These are phyloP conservation scores for Hippocampus mohnikei DNA, from an alignment of 2,113 vertebrate species.

Conservation along the genomic window DNA sequence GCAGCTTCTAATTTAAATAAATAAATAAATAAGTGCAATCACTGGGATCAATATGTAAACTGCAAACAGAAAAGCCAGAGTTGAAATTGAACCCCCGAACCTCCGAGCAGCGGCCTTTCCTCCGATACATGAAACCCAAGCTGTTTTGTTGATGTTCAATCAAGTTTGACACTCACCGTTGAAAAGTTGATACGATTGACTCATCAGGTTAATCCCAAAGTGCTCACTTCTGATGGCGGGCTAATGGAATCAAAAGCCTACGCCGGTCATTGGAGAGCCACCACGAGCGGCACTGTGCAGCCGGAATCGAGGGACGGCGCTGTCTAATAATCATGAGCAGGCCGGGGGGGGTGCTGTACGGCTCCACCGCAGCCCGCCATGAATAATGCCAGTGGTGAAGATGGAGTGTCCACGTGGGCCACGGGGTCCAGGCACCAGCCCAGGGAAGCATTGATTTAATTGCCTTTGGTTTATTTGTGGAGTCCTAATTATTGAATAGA, in stretches of 20 bases:
- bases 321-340: constrained; percentile 66
- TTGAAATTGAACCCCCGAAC: background rate
- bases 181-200: background rate
- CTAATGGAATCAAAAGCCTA: constrained; percentile 67
- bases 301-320: constrained; percentile 53
- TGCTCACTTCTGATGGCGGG: constrained; percentile 52
- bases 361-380: constrained; percentile 65
- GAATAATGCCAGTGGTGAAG: constrained; percentile 81
- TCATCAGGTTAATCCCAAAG: constrained; percentile 8
- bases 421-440: constrained; percentile 79
- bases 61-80: background rate
- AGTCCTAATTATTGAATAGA: constrained; percentile 99
- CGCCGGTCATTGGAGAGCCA: constrained; percentile 63
- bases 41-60: too few relatives aligned
- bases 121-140: background rate
- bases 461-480: constrained; percentile 98
- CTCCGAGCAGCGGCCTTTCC: background rate
- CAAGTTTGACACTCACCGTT: background rate
- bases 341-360: constrained; percentile 59
- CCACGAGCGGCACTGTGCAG: constrained; percentile 51
- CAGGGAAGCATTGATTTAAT: constrained; percentile 95
- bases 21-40: too few relatives aligned
- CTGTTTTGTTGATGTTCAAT: background rate
- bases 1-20: too few relatives aligned
- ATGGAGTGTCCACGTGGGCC: constrained; percentile 90